These are phyloP conservation scores for Drosophila merina DNA, from an alignment of 2,888 invertebrate species.

Conservation along the genomic window DNA sequence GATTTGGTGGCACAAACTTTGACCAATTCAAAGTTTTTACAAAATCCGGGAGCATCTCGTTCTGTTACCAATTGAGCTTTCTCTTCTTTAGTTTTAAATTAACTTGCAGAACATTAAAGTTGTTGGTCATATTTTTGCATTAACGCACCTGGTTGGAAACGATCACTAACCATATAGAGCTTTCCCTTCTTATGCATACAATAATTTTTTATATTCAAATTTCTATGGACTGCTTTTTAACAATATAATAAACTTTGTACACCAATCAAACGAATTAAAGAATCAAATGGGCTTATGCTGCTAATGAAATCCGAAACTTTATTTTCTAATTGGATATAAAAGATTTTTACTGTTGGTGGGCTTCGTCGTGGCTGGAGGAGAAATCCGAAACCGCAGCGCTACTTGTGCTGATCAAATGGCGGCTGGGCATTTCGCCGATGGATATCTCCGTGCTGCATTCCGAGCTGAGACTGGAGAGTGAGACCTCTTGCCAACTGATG, in stretches of 20 bases:
- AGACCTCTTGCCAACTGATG: slow-evolving; percentile 42
- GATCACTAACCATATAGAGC: too few species aligned
- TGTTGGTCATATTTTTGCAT: not conserved
- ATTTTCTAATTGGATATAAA: not conserved
- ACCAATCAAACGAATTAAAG: too few species aligned
- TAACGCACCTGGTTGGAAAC: too few species aligned
- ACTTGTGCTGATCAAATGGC: slow-evolving; percentile 62
- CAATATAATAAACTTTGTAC: too few species aligned
- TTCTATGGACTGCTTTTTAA: too few species aligned
- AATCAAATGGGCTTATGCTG: too few species aligned
- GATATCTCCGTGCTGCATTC: slow-evolving; percentile 25
- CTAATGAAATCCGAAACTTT: not conserved
- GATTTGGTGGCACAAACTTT: slow-evolving; percentile 29
- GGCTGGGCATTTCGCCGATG: slow-evolving; percentile 60
- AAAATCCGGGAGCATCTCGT: not conserved
- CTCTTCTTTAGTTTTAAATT: not conserved
- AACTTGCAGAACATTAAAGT: not conserved
- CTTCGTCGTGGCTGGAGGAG: slow-evolving; percentile 9
- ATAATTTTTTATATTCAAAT: too few species aligned
- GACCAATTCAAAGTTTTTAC: not conserved
- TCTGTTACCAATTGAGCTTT: not conserved
- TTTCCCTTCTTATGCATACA: too few species aligned
- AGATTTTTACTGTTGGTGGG: not conserved
- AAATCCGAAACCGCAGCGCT: slow-evolving; percentile 61
- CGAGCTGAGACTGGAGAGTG: slow-evolving; percentile 40